These are phyloP conservation scores for Drosophila truncata DNA, from an alignment of 1,140 invertebrate genomes.

Conservation along the genomic window DNA sequence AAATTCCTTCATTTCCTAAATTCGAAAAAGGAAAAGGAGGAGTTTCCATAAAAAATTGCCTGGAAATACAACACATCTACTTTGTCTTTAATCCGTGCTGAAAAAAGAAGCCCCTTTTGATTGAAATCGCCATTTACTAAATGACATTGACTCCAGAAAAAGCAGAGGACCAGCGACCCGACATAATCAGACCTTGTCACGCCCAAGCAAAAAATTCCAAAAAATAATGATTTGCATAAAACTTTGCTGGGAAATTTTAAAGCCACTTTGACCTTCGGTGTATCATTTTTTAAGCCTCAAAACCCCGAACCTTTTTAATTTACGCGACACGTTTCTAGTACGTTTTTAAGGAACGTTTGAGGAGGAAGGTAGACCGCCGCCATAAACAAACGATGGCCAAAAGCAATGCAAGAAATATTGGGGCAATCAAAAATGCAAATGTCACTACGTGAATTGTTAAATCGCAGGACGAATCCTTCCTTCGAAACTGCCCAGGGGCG, in stretches of 20 bases:
- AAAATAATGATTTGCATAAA: conserved; percentile 75
- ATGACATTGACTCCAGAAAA: conserved; percentile 49
- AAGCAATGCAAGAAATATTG: conserved; percentile 71
- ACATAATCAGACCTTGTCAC: conserved; percentile 72
- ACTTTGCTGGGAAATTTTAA: conserved; percentile 46
- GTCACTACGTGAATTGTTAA: conserved; percentile 71
- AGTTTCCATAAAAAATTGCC: conserved; percentile 60
- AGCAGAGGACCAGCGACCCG: conserved; percentile 11
- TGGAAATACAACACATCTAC: conserved; percentile 59
- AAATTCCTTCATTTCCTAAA: conserved; percentile 16
- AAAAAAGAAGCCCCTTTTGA: conserved; percentile 38
- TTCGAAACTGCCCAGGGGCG: conserved; percentile 8
- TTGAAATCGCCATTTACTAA: conserved; percentile 62
- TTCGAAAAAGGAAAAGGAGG: background rate
- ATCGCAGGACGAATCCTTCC: conserved; percentile 45
- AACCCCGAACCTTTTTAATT: conserved; percentile 58
- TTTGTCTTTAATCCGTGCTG: conserved; percentile 24
- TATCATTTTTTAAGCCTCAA: conserved; percentile 27
- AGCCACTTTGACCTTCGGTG: conserved; percentile 53
- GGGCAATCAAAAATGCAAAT: conserved; percentile 80
- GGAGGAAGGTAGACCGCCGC: background rate
- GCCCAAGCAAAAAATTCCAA: conserved; percentile 21
- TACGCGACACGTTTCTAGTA: conserved; percentile 63
- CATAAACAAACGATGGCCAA: conserved; percentile 43
- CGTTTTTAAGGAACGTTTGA: conserved; percentile 9